Conservation (phyloP, 2,113 vertebrate genomes). For the Alethe castanea region DNA sequence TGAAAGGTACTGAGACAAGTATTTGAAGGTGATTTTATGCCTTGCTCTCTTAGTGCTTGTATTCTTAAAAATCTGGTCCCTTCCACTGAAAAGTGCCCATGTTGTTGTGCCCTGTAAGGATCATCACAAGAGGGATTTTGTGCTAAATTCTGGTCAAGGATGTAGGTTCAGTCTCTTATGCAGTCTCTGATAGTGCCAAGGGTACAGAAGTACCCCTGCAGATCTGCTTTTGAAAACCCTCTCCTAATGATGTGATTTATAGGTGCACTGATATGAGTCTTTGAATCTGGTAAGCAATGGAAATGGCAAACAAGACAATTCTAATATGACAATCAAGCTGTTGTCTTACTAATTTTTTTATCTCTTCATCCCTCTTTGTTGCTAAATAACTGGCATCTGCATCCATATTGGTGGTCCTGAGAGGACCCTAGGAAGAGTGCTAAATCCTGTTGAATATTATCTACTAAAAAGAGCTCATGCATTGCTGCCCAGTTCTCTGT, state of each 20-base stretch:
- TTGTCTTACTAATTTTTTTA: not conserved
- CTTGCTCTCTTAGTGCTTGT: not conserved
- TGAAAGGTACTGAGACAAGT: rapidly evolving
- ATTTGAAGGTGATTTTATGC: not conserved
- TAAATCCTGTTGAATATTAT: not conserved
- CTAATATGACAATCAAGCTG: not conserved
- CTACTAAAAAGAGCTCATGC: not conserved
- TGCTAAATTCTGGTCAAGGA: not conserved
- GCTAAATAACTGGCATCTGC: not conserved
- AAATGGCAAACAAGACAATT: not conserved
- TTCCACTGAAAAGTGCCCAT: not conserved
- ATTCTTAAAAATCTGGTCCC: not conserved
- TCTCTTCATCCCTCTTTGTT: not conserved
- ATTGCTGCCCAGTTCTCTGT: not conserved
- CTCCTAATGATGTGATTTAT: not conserved
- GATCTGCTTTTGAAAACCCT: not conserved
- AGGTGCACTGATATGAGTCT: not conserved
- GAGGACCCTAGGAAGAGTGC: not conserved
- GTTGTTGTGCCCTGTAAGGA: not conserved
- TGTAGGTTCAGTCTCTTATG: not conserved
- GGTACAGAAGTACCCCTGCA: not conserved
- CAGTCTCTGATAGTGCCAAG: not conserved
- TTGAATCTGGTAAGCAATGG: not conserved
- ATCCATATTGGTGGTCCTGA: not conserved
- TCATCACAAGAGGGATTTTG: not conserved